Percentiles rank a stretch among this genome's conserved stretches.
Evolutionary conservation across 1,140 invertebrate species (phyloP).

Genomic region (Mercenaria mercenaria): DNA sequence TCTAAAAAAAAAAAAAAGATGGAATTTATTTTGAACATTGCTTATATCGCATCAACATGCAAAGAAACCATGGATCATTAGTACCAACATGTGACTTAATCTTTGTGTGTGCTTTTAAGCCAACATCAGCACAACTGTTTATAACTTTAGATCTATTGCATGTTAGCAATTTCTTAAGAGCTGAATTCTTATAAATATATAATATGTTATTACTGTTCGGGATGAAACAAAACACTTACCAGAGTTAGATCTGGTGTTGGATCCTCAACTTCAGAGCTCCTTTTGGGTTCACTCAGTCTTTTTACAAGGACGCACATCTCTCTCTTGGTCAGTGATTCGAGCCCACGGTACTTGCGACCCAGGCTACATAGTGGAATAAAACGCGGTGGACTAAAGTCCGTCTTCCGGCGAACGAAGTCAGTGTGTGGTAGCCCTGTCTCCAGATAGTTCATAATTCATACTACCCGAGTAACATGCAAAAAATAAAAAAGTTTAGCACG

Average conservation of each 20-base stretch:
- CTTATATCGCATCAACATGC: too few species aligned
- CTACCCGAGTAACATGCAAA: too few species aligned
- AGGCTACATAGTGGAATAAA: slow-evolving; percentile 45
- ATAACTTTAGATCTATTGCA: too few species aligned
- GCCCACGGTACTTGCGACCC: slow-evolving; percentile 41
- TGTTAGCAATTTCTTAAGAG: too few species aligned
- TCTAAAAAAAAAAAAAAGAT: too few species aligned
- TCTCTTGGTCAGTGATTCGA: slow-evolving; percentile 25
- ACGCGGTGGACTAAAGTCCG: slow-evolving; percentile 41
- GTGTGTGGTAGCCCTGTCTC: slow-evolving; percentile 56
- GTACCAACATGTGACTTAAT: too few species aligned
- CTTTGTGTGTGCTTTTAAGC: too few species aligned
- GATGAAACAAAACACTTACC: neutral
- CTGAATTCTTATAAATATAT: too few species aligned
- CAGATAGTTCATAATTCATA: slow-evolving; percentile 40
- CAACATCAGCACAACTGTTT: too few species aligned
- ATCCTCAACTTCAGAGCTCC: slow-evolving; percentile 19
- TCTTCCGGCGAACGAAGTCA: slow-evolving; percentile 16
- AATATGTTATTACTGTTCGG: too few species aligned
- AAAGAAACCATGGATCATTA: too few species aligned
- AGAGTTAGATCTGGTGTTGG: neutral
- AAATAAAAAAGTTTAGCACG: neutral
- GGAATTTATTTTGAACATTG: too few species aligned
- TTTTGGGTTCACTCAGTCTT: slow-evolving; percentile 51
- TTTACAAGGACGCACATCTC: slow-evolving; percentile 9